Percentiles rank a stretch among this genome's conserved stretches.
phyloP scores from a whole-genome alignment of 2,888 invertebrate genomes.

The Octodonta nipae region DNA sequence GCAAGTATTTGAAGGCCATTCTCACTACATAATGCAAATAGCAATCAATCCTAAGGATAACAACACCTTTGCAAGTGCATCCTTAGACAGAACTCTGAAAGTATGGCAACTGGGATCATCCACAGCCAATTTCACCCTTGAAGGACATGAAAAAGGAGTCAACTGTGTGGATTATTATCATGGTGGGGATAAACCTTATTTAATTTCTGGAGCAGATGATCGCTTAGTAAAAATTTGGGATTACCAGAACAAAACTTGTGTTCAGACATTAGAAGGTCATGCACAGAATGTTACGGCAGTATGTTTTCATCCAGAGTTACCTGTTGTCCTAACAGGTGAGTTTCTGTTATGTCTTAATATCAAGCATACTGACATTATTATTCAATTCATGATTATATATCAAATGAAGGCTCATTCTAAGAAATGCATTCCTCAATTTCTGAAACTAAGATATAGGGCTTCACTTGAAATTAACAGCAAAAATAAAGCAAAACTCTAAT shows the following conservation, averaged over 20 bases:
- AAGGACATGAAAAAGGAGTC: constrained; percentile 96
- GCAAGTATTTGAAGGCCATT: constrained; percentile 97
- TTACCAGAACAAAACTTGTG: constrained; percentile 98
- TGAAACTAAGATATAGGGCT: too few relatives aligned
- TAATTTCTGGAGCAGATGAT: constrained; percentile 98
- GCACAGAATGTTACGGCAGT: constrained; percentile 92
- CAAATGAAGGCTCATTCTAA: too few relatives aligned
- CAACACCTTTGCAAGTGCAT: constrained; percentile 99
- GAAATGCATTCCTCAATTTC: too few relatives aligned
- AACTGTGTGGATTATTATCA: constrained; percentile 99
- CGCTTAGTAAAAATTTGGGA: constrained; percentile 98
- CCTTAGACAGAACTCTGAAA: constrained; percentile 92
- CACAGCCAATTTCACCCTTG: constrained; percentile 94
- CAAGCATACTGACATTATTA: too few relatives aligned
- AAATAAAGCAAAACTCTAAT: too few relatives aligned
- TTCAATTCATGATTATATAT: too few relatives aligned
- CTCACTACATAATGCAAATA: constrained; percentile 99
- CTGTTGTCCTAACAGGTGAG: constrained; percentile 80
- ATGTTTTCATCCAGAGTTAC: constrained; percentile 94
- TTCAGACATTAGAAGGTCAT: constrained; percentile 94
- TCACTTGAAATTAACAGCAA: too few relatives aligned
- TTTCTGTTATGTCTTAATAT: not conserved
- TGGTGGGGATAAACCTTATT: constrained; percentile 93
- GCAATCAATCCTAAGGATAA: constrained; percentile 99
- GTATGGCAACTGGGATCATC: constrained; percentile 96